Evolutionary conservation across 2,113 vertebrate genomes (phyloP).

Genomic region (Crotalus tigris): DNA sequence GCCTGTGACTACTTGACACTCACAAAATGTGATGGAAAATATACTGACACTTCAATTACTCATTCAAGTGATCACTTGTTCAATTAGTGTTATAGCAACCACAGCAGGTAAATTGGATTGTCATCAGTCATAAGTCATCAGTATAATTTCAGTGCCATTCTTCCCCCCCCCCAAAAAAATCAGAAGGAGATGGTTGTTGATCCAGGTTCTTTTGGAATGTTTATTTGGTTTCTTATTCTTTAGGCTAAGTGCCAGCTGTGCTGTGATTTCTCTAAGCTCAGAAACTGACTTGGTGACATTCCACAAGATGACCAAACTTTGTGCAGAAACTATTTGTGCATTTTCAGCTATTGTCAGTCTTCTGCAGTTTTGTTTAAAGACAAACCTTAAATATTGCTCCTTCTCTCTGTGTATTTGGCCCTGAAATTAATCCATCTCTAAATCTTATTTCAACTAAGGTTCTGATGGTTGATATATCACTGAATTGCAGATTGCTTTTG

Average conservation of each 20-base stretch:
- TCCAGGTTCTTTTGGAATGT: neutral
- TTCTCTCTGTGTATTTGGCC: neutral
- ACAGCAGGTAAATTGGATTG: rapidly evolving
- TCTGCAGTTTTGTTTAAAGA: neutral
- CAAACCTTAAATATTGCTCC: neutral
- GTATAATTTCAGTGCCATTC: rapidly evolving
- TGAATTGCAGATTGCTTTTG: neutral
- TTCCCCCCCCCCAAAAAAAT: neutral
- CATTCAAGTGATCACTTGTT: constrained; percentile 21
- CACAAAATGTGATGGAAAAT: neutral
- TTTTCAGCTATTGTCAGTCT: neutral
- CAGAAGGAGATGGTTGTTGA: neutral
- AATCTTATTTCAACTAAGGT: neutral
- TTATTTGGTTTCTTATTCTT: neutral
- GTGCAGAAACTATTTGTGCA: constrained; percentile 15
- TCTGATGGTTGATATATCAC: neutral
- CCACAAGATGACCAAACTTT: constrained; percentile 14
- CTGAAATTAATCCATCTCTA: neutral
- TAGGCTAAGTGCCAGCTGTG: neutral
- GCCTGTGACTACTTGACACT: neutral
- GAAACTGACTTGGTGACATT: constrained; percentile 42
- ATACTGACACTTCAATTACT: constrained; percentile 20
- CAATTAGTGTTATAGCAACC: constrained; percentile 2
- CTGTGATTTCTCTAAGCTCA: constrained; percentile 10
- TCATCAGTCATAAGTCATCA: neutral